Base-by-base conservation (phyloP, 1,140 invertebrate species). In the Helicoverpa zea region DNA sequence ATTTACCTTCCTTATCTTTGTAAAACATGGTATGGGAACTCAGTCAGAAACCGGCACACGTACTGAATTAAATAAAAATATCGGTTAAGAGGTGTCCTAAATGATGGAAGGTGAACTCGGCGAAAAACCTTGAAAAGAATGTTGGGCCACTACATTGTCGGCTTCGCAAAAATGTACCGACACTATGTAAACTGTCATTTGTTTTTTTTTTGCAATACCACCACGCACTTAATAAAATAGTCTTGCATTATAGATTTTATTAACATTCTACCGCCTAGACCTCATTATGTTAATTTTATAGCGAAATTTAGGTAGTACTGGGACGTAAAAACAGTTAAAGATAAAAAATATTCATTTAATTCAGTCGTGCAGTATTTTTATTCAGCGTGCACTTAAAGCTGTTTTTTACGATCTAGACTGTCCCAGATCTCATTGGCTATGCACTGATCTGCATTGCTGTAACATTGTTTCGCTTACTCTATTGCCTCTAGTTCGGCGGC, bases 401-500 rank as follows among this genome's bases (percentile, higher is more conserved):
- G 29, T 74, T 61, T 75, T 75, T 61, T 75, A 61, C 58, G 56
- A 63, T 75, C 56, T 49, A 64, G 14, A 52, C 13, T 51, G 47
- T 43, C 23, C 59, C 59, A 63, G 7, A 66, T 66, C 75, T 76
- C 74, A 76, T 76, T 64, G 35, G 59, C 23, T 63, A 76, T 64
- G 47, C 59, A 77, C 43, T 63, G 61, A 77, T 77, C 75, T 61
- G 58, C 18, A 52, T 72, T n/a, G 35, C 35, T 43, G 35, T 7
- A 35, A 7, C 30, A 30, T 7, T 64, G 49, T 77, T 14, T 11
- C 73, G 56, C 56, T 49, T 9, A 66, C 61, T 77, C 14, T 23
- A 14, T 13, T 7, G 49, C 49, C 74, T 54, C 47, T 64, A 63
- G 11, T 77, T 76, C 13, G 58, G 35, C 75, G 35, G 2, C 70